Percentiles rank a stretch among this genome's conserved stretches.
Conservation (phyloP, 1,140 invertebrate genomes). For the Acyrthosiphon pisum region DNA sequence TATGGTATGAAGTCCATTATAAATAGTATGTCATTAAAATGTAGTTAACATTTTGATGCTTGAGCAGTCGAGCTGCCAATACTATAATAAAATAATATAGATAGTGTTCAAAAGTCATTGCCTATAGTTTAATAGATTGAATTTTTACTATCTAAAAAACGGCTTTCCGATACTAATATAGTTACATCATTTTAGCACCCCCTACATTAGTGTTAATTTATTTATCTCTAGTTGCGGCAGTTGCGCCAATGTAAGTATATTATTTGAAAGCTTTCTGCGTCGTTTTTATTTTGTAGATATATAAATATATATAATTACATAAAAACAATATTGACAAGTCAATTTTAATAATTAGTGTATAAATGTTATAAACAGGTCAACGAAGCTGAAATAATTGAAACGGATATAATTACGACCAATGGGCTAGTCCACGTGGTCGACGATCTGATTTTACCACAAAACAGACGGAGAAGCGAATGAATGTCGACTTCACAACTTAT, state of each 20-base stretch:
- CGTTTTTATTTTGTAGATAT: background rate
- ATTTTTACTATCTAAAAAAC: background rate
- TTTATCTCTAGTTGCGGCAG: background rate
- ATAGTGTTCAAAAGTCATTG: background rate
- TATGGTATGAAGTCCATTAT: constrained; percentile 9
- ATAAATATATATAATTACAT: background rate
- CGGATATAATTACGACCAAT: constrained; percentile 68
- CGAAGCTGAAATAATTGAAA: constrained; percentile 63
- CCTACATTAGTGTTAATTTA: background rate
- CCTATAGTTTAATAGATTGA: background rate
- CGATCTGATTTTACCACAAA: constrained; percentile 62
- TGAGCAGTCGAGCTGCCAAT: background rate
- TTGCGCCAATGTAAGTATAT: background rate
- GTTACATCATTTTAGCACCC: background rate
- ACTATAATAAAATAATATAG: background rate
- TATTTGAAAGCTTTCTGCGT: background rate
- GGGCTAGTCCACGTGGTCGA: constrained; percentile 70
- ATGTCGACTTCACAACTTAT: background rate
- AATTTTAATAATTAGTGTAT: background rate
- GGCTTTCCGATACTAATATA: background rate
- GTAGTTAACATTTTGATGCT: background rate
- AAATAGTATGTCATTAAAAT: background rate
- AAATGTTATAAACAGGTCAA: constrained; percentile 62
- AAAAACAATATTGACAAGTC: background rate
- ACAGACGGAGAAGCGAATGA: constrained; percentile 10